Percentiles rank a stretch among this genome's conserved stretches.
Evolutionary conservation across 2,888 invertebrate genomes (phyloP).

Genomic region (Trissoscelio sp.): DNA sequence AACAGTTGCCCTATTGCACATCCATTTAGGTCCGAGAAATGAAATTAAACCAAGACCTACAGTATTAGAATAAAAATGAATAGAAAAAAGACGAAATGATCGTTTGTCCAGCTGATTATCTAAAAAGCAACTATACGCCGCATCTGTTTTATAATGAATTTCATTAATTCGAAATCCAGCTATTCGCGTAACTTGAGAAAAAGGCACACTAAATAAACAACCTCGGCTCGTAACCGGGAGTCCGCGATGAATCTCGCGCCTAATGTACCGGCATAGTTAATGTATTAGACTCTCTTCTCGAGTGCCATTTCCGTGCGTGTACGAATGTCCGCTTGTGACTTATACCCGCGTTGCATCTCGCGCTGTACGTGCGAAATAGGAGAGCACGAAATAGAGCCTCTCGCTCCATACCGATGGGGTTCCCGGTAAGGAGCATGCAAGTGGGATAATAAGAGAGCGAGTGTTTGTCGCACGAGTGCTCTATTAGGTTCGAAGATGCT

Average conservation of each 20-base stretch:
- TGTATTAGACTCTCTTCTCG: constrained; percentile 44
- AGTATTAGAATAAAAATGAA: too few species aligned
- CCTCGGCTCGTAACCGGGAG: constrained; percentile 47
- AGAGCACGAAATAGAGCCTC: constrained; percentile 44
- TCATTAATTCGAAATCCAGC: constrained; percentile 40
- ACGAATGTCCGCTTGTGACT: constrained; percentile 44
- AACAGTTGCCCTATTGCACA: too few species aligned
- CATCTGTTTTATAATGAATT: constrained; percentile 37
- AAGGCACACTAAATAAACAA: constrained; percentile 53
- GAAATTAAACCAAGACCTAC: too few species aligned
- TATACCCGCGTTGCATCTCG: constrained; percentile 42
- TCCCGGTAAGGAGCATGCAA: constrained; percentile 51
- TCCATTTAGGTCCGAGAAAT: too few species aligned
- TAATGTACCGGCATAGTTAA: constrained; percentile 60
- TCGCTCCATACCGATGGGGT: constrained; percentile 2
- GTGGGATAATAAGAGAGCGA: constrained; percentile 73
- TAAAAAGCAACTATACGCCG: constrained; percentile 13
- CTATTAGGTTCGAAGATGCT: constrained; percentile 75
- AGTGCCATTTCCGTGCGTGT: constrained; percentile 58
- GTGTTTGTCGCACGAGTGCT: constrained; percentile 77
- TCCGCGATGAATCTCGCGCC: constrained; percentile 58
- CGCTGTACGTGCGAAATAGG: constrained; percentile 55
- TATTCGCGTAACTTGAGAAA: constrained; percentile 41
- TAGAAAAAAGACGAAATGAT: not conserved
- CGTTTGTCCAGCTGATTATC: not conserved